Base-by-base conservation (phyloP, 2,113 vertebrate genomes). In the Tragelaphus strepsiceros region DNA sequence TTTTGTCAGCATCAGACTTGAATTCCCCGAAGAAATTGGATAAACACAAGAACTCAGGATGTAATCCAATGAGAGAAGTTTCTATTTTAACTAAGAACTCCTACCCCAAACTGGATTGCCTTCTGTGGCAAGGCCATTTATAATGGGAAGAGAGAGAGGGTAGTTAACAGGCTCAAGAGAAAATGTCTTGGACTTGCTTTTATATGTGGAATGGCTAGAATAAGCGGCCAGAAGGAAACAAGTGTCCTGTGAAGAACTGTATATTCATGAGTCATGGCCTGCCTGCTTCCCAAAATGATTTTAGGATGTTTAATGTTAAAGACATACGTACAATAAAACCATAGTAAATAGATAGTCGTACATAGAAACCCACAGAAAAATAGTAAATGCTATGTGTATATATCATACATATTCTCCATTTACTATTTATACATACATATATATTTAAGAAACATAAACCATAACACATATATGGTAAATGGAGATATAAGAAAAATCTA, bases 101-200 rank as follows among this genome's bases (percentile, higher is more conserved):
- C 61, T 88, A 67, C 86, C 30, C 28, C 62, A 39, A 71, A 28
- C 94, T 82, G 92, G 83, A 84, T 81, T 56, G 46, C 83, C 90
- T 95, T 83, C 90, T 53, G 93, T 85, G 93, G 77, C 30, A n/a
- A 91, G 87, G 88, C 43, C 91, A 94, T 95, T 95, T 96, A 96
- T 62, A 95, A 64, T 61, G 49, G 35, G 51, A 46, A 95, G 64
- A 6, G 3, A 58, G 46, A 90, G 43, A 74, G 53, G 32, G 64
- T 46, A 58, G 88, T 90, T 93, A 62, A 91, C 46, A 84, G 78
- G 43, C 58, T 80, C 0, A 21, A 89, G 12, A 81, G 83, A 92
- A 35, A 54, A 82, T 90, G 74, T 53, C 49, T 46, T 86, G 32
- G 56, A 30, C 22, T 92, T 92, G 49, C 28, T 94, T 81, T 82